Conservation (phyloP, 2,888 invertebrate species). For the Chouioia cunea region DNA sequence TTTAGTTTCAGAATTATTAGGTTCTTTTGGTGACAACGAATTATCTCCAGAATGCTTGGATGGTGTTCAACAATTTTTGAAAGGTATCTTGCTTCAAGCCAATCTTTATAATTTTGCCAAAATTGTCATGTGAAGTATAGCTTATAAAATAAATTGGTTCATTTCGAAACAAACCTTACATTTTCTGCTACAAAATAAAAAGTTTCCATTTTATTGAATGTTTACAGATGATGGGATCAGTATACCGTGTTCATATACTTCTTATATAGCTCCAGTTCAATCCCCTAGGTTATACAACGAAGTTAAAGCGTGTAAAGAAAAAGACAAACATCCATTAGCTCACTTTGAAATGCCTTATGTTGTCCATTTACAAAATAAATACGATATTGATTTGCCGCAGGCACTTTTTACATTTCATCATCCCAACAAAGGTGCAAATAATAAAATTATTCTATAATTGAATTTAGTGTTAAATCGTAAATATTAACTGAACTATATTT, state of each 20-base stretch:
- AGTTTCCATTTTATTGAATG: constrained; percentile 5
- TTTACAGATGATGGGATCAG: constrained; percentile 84
- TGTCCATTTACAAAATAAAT: constrained; percentile 89
- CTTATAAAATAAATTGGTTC: too few relatives aligned
- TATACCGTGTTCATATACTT: constrained; percentile 91
- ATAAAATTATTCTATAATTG: constrained; percentile 10
- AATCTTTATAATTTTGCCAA: too few relatives aligned
- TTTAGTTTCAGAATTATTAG: constrained; percentile 94
- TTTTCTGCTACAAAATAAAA: not conserved
- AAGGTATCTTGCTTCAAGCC: constrained; percentile 68
- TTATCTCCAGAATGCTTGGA: constrained; percentile 98
- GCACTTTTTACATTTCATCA: constrained; percentile 90
- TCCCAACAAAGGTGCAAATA: constrained; percentile 79
- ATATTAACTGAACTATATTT: constrained; percentile 44
- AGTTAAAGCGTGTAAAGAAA: constrained; percentile 71
- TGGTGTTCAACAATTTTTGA: constrained; percentile 89
- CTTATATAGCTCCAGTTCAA: constrained; percentile 93
- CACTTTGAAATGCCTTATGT: constrained; percentile 91
- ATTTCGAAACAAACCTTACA: too few relatives aligned
- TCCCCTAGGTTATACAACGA: constrained; percentile 89
- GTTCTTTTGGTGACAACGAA: constrained; percentile 99
- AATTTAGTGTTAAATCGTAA: not conserved
- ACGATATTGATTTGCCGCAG: constrained; percentile 81
- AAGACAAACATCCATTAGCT: constrained; percentile 71
- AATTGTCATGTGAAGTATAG: too few relatives aligned